These are phyloP conservation scores for Drosophila austrosaltans DNA, from an alignment of 2,888 invertebrate species.

Conservation along the genomic window DNA sequence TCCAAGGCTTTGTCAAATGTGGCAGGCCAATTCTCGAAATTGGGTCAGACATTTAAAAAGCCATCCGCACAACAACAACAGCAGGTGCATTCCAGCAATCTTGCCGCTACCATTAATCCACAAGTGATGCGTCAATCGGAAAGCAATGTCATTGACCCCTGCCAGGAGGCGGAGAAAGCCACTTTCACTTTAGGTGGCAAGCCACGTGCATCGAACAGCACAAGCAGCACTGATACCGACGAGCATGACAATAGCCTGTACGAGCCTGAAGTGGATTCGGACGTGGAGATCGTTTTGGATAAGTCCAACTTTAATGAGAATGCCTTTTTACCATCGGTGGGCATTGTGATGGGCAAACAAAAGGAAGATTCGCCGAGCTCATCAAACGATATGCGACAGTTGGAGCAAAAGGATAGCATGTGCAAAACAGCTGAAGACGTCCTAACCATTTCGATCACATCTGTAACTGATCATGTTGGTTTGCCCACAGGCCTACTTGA, in stretches of 20 bases:
- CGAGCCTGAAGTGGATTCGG: conserved; percentile 81
- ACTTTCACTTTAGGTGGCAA: conserved; percentile 76
- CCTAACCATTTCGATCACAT: conserved; percentile 82
- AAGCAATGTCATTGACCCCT: conserved; percentile 70
- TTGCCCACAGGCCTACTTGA: conserved; percentile 82
- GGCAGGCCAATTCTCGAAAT: conserved; percentile 93
- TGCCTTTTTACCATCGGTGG: conserved; percentile 87
- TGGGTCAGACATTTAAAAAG: conserved; percentile 85
- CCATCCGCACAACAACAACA: conserved; percentile 58
- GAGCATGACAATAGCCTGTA: conserved; percentile 88
- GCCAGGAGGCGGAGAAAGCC: conserved; percentile 77
- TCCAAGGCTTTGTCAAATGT: conserved; percentile 94
- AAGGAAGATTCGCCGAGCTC: conserved; percentile 62
- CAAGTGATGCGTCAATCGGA: conserved; percentile 78
- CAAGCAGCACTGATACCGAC: conserved; percentile 86
- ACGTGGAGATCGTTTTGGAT: conserved; percentile 73
- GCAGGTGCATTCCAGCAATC: conserved; percentile 67
- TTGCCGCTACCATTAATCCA: conserved; percentile 80
- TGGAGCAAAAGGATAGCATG: conserved; percentile 84
- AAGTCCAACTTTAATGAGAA: conserved; percentile 82
- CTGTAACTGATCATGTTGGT: conserved; percentile 82
- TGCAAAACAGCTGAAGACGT: conserved; percentile 82
- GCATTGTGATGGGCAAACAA: conserved; percentile 86
- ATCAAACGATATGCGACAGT: conserved; percentile 69
- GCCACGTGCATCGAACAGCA: conserved; percentile 63